Percentiles rank a stretch among this genome's conserved stretches.
Evolutionary conservation across 2,113 vertebrate species (phyloP).

Genomic region (Oreochromis tanganicae): DNA sequence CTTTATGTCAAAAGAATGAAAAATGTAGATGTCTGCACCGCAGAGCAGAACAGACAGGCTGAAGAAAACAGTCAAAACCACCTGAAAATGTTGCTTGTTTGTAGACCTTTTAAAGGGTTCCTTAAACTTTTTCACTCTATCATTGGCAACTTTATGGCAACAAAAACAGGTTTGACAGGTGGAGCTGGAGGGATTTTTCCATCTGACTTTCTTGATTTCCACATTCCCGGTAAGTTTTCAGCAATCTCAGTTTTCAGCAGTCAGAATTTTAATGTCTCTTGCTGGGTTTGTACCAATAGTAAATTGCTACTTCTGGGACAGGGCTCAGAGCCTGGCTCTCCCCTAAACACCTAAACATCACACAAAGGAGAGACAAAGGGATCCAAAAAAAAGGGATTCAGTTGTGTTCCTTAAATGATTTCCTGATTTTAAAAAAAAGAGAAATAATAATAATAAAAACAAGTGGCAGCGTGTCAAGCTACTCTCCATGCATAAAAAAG

Average conservation of each 20-base stretch:
- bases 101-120: background rate
- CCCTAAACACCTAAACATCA: background rate
- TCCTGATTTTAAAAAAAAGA: background rate
- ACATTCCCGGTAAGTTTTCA: background rate
- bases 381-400: background rate
- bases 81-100: background rate
- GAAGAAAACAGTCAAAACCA: background rate
- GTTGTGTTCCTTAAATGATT: background rate
- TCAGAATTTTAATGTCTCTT: slow-evolving; percentile 14
- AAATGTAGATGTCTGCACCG: background rate
- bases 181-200: background rate
- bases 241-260: background rate
- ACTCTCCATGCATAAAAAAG: background rate
- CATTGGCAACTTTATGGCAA: background rate
- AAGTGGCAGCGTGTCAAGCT: background rate
- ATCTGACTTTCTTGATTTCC: background rate
- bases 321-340: background rate
- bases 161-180: background rate
- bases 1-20: background rate
- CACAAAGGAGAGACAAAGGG: background rate
- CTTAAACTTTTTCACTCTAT: background rate
- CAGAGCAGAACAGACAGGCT: background rate
- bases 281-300: background rate
- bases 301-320: background rate
- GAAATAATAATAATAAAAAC: no score